phyloP scores from a whole-genome alignment of 2,113 vertebrate genomes.

The Myocastor coypus region DNA sequence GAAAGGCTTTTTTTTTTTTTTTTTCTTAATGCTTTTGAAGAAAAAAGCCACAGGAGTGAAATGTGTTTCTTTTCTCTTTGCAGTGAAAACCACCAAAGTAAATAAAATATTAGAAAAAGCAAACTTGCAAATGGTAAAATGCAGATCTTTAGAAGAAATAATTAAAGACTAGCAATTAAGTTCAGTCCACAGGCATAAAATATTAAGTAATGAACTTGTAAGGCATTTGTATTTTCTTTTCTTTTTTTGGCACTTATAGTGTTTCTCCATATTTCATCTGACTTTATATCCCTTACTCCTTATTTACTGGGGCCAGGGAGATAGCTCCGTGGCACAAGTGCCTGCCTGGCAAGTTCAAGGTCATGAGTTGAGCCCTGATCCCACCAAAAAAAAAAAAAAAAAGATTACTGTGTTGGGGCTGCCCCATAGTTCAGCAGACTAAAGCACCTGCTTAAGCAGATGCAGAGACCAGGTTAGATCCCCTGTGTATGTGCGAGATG shows the following conservation, averaged over 20 bases:
- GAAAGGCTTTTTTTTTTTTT: neutral
- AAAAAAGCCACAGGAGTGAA: neutral
- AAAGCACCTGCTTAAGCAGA: too few species aligned
- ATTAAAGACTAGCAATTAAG: neutral
- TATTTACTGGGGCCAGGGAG: neutral
- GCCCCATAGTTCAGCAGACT: too few species aligned
- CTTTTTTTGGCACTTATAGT: neutral
- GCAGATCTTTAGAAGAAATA: neutral
- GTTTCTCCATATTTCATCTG: constrained; percentile 12
- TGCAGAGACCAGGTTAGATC: too few species aligned
- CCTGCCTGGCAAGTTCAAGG: too few species aligned
- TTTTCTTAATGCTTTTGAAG: neutral
- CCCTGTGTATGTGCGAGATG: too few species aligned
- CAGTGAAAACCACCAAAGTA: constrained; percentile 67
- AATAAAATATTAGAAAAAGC: constrained; percentile 77
- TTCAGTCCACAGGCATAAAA: constrained; percentile 7
- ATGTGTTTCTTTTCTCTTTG: constrained; percentile 64
- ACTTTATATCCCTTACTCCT: neutral
- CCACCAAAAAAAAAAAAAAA: too few species aligned
- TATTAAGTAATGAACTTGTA: neutral
- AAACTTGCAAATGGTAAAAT: constrained; percentile 64
- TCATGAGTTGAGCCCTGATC: too few species aligned
- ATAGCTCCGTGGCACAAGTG: too few species aligned
- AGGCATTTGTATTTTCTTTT: neutral
- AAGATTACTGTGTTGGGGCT: neutral